Percentiles rank a stretch among this genome's conserved stretches.
phyloP scores from a whole-genome alignment of 2,113 vertebrate species.

The Eudyptes chrysolophus region DNA sequence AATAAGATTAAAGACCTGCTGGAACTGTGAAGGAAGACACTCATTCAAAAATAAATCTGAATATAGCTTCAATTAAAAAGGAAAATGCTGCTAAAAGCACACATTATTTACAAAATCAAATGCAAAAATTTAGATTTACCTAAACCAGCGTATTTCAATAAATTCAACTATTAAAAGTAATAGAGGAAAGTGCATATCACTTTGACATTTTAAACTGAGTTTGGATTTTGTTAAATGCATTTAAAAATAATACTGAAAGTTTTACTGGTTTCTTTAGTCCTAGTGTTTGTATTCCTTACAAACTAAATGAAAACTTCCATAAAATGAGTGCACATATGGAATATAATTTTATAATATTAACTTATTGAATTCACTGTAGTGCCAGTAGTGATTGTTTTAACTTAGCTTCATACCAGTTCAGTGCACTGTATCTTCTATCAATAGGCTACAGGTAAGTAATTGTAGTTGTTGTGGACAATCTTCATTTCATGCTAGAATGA shows the following conservation, averaged over 20 bases:
- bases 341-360: neutral
- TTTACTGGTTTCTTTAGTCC: neutral
- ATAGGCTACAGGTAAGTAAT: neutral
- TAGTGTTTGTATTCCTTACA: neutral
- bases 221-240: neutral
- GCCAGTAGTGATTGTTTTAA: neutral
- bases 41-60: neutral
- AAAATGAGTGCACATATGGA: accelerated
- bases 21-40: neutral
- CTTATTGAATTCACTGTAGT: neutral
- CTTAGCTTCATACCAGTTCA: neutral
- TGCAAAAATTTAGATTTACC: neutral
- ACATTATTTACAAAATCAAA: neutral
- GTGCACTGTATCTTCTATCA: neutral
- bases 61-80: neutral
- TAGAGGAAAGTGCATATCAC: neutral
- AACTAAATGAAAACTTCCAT: neutral
- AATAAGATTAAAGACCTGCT: neutral
- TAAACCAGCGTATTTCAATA: neutral
- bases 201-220: neutral
- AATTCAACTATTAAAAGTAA: neutral
- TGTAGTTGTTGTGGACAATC: no score
- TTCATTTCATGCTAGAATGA: neutral
- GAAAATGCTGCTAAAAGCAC: neutral
- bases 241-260: neutral